Percentiles rank a stretch among this genome's conserved stretches.
Conservation (phyloP, 2,797 vertebrate species). For the Platalea minor region DNA sequence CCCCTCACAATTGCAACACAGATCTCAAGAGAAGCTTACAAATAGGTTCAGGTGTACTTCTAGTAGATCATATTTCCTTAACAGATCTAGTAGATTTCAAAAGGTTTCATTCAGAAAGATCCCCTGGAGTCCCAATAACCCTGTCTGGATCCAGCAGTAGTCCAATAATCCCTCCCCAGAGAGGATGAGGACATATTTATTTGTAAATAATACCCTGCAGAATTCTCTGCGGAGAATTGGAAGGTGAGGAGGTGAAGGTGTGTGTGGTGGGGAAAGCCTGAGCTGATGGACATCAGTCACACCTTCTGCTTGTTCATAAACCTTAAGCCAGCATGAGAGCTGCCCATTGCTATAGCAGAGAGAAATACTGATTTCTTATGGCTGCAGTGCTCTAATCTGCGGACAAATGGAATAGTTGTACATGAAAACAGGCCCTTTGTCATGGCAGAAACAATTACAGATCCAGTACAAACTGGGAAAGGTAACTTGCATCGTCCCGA, state of each 20-base stretch:
- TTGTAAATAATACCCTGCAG: background rate
- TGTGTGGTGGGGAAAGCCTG: background rate
- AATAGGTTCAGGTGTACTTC: background rate
- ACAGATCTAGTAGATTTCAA: background rate
- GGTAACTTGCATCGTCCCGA: fast-evolving
- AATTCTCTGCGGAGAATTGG: background rate
- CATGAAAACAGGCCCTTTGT: background rate
- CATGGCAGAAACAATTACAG: background rate
- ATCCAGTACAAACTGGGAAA: background rate
- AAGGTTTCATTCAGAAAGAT: background rate
- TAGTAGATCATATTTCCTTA: background rate
- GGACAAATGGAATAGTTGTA: background rate
- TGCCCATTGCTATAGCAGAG: background rate
- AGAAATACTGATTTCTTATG: background rate
- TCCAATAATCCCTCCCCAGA: background rate
- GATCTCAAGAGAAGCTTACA: background rate
- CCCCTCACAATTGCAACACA: background rate
- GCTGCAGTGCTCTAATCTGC: background rate
- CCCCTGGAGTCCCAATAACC: background rate
- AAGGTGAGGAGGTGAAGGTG: background rate
- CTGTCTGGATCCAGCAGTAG: background rate
- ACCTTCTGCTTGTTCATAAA: background rate
- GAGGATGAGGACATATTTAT: background rate
- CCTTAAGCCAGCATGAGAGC: background rate
- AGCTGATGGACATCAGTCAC: background rate